Evolutionary conservation across 2,797 vertebrate species (phyloP), one percentile per base, ranked within the genome.

Genomic region (Eospalax fontanierii): DNA sequence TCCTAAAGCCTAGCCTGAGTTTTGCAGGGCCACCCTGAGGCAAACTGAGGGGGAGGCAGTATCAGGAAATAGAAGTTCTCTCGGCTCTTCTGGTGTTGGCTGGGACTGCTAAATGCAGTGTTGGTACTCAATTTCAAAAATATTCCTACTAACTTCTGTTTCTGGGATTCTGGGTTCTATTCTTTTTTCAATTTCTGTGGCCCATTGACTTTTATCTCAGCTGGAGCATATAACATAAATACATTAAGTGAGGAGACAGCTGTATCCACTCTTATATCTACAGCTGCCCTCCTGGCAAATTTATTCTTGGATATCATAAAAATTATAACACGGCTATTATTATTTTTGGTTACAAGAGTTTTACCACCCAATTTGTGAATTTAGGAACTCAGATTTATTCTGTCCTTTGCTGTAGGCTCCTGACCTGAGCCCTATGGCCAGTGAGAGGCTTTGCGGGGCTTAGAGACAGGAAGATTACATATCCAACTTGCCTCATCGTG

Each of bases 231-330:
- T 90, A 79, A 91, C 91, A 78, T 91, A 94, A 95, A 97, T 92
- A 96, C 93, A 95, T 96, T 94, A 96, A 95, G 70, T 66, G 82
- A 70, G 61, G 33, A 86, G 61, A 96, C 63, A 90, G 95, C 98
- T 98, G 97, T 97, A 96, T 87, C 89, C 22, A 94, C 86, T 26
- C 97, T 97, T 97, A 90, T 94, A 98, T 96, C 97, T 96, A 97
- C 97, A 97, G 98, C 98, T 98, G 97, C 96, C 96, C 97, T 96
- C 96, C 97, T 91, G 94, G 97, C 94, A 96, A 97, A 96, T 97
- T 0, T 73, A 98, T 98, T 98, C 97, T 97, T 95, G 97, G 97
- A 96, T 98, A 73, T 24, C 43, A 93, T 97, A 97, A 98, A 98
- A 98, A 87, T 95, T 87, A 90, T 84, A 59, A 57, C n/a, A 1